phyloP scores from a whole-genome alignment of 1,140 invertebrate genomes.

The Mizuhopecten yessoensis region DNA sequence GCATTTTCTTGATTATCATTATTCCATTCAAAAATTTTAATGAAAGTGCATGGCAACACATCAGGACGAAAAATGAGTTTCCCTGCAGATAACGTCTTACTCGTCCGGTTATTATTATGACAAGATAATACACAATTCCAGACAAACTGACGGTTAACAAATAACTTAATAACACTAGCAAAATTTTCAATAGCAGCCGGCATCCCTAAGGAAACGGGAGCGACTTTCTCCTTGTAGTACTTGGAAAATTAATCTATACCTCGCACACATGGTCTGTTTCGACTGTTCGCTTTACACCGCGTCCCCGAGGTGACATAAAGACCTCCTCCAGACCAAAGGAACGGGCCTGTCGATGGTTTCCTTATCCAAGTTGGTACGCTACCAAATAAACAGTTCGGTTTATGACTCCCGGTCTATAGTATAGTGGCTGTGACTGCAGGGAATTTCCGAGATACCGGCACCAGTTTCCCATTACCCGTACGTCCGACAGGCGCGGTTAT shows the following conservation, averaged over 20 bases:
- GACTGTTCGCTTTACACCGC: neutral
- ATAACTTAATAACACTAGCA: conserved; percentile 17
- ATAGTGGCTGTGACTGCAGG: no score
- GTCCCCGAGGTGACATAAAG: neutral
- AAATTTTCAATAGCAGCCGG: neutral
- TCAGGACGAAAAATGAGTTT: no score
- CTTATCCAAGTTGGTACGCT: neutral
- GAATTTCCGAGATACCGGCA: no score
- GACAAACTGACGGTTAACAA: neutral
- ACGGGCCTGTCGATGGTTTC: neutral
- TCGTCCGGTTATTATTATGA: no score
- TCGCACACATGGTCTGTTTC: neutral
- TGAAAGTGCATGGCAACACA: no score
- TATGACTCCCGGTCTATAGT: neutral
- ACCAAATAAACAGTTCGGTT: neutral
- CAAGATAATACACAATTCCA: neutral
- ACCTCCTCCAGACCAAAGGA: neutral
- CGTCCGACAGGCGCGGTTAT: no score
- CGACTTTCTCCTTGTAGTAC: neutral
- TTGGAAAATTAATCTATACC: neutral
- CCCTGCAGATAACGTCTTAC: no score
- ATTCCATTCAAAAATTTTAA: no score
- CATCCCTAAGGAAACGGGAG: neutral
- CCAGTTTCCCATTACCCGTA: no score
- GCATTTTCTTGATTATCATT: no score